A percentile compares a stretch with the other conserved stretches of the same genome.
These are phyloP conservation scores for Pandemis cinnamomeana DNA, from an alignment of 2,888 invertebrate genomes.

Conservation along the genomic window DNA sequence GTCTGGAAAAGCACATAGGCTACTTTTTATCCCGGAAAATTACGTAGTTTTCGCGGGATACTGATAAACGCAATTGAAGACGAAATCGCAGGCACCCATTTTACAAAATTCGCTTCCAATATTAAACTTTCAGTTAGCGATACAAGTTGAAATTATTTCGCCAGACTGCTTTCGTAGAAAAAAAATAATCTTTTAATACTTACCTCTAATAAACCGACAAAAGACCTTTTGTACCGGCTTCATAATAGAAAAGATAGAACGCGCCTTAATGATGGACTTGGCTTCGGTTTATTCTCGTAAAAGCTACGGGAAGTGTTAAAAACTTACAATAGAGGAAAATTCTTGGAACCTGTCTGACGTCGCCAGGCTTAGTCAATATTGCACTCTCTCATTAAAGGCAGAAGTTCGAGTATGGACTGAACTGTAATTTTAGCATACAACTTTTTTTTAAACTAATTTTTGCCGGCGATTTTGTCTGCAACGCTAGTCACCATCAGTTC, in stretches of 20 bases:
- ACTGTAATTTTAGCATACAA: neutral
- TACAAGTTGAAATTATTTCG: neutral
- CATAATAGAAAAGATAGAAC: slow-evolving; percentile 5
- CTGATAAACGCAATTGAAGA: no score
- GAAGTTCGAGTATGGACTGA: neutral
- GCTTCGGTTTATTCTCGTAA: slow-evolving; percentile 6
- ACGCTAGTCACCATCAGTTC: neutral
- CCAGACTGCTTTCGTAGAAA: neutral
- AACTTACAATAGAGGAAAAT: slow-evolving; percentile 6
- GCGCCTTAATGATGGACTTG: neutral
- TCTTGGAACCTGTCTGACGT: neutral
- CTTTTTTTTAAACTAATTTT: neutral
- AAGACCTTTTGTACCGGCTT: neutral
- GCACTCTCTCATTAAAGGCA: neutral
- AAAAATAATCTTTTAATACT: neutral
- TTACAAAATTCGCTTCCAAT: neutral
- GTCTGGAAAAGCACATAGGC: no score
- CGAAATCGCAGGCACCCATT: neutral
- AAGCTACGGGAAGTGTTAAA: slow-evolving; percentile 11
- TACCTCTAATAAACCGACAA: neutral
- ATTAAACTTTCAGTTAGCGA: neutral
- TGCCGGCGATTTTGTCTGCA: neutral
- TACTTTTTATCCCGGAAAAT: no score
- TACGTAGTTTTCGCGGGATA: no score
- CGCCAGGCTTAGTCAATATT: neutral